Evolutionary conservation across 2,797 vertebrate species (phyloP).

Genomic region (Gallinago stenura): DNA sequence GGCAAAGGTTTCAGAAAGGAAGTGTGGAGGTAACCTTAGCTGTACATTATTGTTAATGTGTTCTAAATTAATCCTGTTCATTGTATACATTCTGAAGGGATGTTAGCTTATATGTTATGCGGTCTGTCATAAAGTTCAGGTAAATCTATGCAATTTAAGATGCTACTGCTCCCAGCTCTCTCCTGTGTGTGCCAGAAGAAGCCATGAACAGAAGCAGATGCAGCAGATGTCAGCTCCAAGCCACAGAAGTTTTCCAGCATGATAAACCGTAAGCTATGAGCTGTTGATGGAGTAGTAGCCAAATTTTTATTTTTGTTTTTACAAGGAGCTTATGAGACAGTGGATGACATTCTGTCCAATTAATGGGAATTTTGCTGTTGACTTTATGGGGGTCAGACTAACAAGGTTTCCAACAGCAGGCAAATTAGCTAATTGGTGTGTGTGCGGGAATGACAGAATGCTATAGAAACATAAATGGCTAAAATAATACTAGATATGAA

Average conservation of each 20-base stretch:
- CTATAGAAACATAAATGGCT: neutral
- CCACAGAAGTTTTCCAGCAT: neutral
- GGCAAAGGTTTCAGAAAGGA: neutral
- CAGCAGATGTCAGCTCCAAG: neutral
- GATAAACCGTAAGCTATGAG: neutral
- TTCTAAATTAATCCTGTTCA: neutral
- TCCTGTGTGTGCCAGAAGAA: neutral
- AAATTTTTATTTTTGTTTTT: neutral
- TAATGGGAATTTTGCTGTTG: neutral
- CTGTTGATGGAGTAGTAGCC: neutral
- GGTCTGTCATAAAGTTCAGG: neutral
- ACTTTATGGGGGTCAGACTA: neutral
- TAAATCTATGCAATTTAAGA: neutral
- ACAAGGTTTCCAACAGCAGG: neutral
- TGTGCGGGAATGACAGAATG: neutral
- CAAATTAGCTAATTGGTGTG: neutral
- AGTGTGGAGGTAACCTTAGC: neutral
- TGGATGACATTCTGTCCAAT: neutral
- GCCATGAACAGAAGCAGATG: neutral
- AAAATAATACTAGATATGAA: neutral
- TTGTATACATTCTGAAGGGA: neutral
- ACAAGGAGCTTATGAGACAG: neutral
- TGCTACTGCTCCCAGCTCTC: neutral
- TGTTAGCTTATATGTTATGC: neutral
- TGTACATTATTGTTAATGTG: neutral